Conservation (phyloP, 2,888 invertebrate species). For the Meganola albula region DNA sequence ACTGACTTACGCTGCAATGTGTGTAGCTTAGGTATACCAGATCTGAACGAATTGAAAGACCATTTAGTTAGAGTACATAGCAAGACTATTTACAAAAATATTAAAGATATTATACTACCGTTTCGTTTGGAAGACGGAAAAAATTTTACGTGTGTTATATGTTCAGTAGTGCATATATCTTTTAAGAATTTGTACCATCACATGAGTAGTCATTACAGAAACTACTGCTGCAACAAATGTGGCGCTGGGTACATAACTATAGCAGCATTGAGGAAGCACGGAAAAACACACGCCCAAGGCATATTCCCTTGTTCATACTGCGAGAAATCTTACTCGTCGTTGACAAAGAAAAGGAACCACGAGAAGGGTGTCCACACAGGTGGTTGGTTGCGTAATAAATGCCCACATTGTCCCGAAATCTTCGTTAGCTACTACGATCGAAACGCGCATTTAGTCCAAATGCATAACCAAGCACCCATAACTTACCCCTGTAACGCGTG, state of each 20-base stretch:
- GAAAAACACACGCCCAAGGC: constrained; percentile 66
- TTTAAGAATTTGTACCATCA: constrained; percentile 69
- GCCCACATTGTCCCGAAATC: constrained; percentile 62
- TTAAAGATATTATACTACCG: constrained; percentile 68
- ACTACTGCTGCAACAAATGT: constrained; percentile 69
- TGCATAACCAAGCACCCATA: constrained; percentile 53
- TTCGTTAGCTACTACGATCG: constrained; percentile 69
- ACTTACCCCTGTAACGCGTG: constrained; percentile 66
- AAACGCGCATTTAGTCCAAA: constrained; percentile 60
- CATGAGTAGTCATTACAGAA: constrained; percentile 70
- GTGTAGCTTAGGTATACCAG: constrained; percentile 51
- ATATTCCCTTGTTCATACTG: constrained; percentile 75
- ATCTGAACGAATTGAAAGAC: constrained; percentile 58
- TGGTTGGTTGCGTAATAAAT: constrained; percentile 70
- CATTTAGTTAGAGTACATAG: constrained; percentile 53
- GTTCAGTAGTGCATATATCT: constrained; percentile 62
- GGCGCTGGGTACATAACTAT: constrained; percentile 66
- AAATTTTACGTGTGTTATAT: constrained; percentile 60
- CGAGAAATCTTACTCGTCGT: constrained; percentile 71
- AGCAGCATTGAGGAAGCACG: constrained; percentile 65
- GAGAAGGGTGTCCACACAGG: constrained; percentile 67
- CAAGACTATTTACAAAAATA: constrained; percentile 56
- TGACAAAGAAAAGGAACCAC: constrained; percentile 65
- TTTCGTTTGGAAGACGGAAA: constrained; percentile 59
- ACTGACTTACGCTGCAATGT: constrained; percentile 57